Evolutionary conservation across 2,113 vertebrate species (phyloP).

Genomic region (Notechis scutatus): DNA sequence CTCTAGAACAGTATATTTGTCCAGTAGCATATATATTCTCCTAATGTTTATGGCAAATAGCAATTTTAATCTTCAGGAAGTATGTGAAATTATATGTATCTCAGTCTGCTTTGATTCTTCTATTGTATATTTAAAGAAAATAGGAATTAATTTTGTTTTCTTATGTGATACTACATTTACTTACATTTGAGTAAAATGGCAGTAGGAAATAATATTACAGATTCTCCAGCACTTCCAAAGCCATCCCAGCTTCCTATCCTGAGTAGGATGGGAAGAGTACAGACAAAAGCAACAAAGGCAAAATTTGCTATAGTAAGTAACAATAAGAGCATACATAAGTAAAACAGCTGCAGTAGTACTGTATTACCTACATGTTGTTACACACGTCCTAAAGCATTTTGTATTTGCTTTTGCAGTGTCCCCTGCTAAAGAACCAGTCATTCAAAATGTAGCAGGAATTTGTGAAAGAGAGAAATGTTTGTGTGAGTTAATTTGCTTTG

Average conservation of each 20-base stretch:
- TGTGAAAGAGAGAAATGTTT: not conserved
- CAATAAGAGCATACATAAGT: not conserved
- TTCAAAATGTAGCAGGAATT: not conserved
- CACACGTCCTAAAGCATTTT: not conserved
- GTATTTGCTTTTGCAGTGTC: not conserved
- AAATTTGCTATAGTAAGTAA: not conserved
- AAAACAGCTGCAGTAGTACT: not conserved
- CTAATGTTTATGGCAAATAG: conserved; percentile 4
- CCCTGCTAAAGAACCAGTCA: not conserved
- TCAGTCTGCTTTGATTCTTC: not conserved
- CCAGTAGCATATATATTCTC: not conserved
- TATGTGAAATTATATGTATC: conserved; percentile 5
- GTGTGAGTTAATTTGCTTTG: not conserved
- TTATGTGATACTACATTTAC: not conserved
- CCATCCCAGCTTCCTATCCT: not conserved
- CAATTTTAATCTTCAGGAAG: not conserved
- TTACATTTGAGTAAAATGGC: not conserved
- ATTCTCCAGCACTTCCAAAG: not conserved
- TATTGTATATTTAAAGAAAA: not conserved
- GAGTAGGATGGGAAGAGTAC: not conserved
- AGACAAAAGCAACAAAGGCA: not conserved
- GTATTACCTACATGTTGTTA: not conserved
- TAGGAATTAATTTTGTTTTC: not conserved
- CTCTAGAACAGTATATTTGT: not conserved
- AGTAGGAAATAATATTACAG: not conserved